phyloP scores from a whole-genome alignment of 2,113 vertebrate species.

The Brienomyrus longianalis region DNA sequence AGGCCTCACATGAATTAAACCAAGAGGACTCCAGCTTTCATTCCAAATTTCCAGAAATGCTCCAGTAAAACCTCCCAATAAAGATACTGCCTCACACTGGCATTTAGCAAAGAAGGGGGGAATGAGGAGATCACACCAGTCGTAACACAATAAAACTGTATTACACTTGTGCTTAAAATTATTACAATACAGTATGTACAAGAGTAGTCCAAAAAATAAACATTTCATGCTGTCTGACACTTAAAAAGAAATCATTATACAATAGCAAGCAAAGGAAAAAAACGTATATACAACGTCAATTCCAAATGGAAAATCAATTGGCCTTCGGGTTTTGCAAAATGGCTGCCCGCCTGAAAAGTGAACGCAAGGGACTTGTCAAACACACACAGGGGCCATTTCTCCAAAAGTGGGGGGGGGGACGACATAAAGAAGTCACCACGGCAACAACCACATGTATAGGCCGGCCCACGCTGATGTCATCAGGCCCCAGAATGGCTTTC shows the following conservation, averaged over 20 bases:
- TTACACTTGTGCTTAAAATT: conserved; percentile 98
- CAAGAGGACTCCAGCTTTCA: conserved; percentile 36
- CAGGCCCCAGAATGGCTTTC: background rate
- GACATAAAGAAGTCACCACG: background rate
- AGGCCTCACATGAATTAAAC: conserved; percentile 10
- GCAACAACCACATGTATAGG: conserved; percentile 7
- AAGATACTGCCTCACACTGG: background rate
- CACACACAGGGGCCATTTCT: conserved; percentile 1
- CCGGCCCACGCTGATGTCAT: conserved; percentile 21
- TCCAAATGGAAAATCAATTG: conserved; percentile 47
- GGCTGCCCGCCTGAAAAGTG: conserved; percentile 10
- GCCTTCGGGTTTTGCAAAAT: conserved; percentile 22
- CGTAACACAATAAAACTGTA: conserved; percentile 99
- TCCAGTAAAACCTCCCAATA: background rate
- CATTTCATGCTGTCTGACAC: conserved; percentile 94
- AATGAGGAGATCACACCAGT: conserved; percentile 57
- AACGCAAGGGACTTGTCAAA: background rate
- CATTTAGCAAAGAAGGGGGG: too few species aligned
- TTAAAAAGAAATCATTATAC: conserved; percentile 62
- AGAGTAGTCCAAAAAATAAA: conserved; percentile 87
- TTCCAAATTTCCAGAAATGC: background rate
- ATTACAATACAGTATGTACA: conserved; percentile 98
- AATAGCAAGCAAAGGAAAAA: conserved; percentile 68
- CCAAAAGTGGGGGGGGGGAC: background rate
- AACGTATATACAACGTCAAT: conserved; percentile 55